Conservation (phyloP, 2,888 invertebrate species). For the Thyatira batis region DNA sequence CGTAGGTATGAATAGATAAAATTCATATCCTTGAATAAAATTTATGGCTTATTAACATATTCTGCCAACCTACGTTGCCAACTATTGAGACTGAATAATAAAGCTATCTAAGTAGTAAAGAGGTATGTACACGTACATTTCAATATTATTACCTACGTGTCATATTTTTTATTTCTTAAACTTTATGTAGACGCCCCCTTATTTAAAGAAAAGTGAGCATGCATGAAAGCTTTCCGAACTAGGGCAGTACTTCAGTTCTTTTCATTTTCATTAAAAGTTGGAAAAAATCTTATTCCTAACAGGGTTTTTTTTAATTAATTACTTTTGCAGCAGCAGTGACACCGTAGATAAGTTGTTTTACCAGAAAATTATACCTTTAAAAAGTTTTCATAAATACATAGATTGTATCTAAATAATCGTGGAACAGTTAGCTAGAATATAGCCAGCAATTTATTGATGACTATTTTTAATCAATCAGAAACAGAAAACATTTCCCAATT, state of each 20-base stretch:
- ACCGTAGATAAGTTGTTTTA: not conserved
- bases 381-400: too few relatives aligned
- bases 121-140: not conserved
- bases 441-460: too few relatives aligned
- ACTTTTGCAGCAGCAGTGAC: too few relatives aligned
- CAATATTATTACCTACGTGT: not conserved
- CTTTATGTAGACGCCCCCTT: constrained; percentile 8
- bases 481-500: not conserved
- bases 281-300: not conserved
- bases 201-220: constrained; percentile 17
- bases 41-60: not conserved
- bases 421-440: too few relatives aligned
- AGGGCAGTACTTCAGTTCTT: constrained; percentile 33
- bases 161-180: not conserved
- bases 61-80: not conserved
- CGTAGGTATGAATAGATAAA: not conserved
- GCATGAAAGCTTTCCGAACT: constrained; percentile 34
- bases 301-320: not conserved
- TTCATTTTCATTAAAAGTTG: constrained; percentile 34
- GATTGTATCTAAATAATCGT: too few relatives aligned
- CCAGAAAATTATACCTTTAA: too few relatives aligned
- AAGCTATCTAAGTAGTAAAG: not conserved
- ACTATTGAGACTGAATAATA: not conserved
- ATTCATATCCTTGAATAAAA: not conserved
- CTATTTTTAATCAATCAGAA: not conserved